phyloP scores from a whole-genome alignment of 2,888 invertebrate genomes.

The Dasypolia templi region DNA sequence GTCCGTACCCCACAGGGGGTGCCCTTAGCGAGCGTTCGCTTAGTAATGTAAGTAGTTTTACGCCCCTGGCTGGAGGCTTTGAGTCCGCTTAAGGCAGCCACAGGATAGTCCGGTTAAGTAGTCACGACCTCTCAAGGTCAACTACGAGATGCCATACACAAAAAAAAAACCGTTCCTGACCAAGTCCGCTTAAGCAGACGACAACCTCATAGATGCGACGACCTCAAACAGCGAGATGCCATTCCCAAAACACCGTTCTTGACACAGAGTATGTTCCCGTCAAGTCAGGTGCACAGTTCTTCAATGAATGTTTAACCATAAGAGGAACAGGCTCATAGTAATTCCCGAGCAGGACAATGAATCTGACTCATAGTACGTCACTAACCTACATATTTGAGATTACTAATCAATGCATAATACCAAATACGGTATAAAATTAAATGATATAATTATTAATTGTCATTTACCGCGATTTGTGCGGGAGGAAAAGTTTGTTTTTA shows the following conservation, averaged over 20 bases:
- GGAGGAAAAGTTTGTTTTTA: constrained; percentile 29
- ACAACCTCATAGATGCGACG: too few species aligned
- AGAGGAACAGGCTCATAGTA: constrained; percentile 4
- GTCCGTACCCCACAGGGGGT: too few species aligned
- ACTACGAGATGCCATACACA: too few species aligned
- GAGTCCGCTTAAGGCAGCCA: too few species aligned
- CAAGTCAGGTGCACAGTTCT: constrained; percentile 10
- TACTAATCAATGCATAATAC: constrained; percentile 46
- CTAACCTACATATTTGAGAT: constrained; percentile 47
- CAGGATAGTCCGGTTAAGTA: too few species aligned
- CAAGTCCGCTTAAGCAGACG: too few species aligned
- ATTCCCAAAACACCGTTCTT: background rate
- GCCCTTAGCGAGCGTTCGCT: too few species aligned
- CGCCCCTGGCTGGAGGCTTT: too few species aligned
- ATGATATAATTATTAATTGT: constrained; percentile 33
- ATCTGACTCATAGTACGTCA: constrained; percentile 54
- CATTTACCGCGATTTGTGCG: constrained; percentile 29
- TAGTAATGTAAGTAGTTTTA: too few species aligned
- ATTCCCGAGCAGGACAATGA: constrained; percentile 48
- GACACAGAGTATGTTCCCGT: background rate
- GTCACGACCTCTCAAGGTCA: too few species aligned
- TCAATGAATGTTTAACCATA: constrained; percentile 29
- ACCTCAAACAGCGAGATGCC: too few species aligned
- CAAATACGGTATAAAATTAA: constrained; percentile 30
- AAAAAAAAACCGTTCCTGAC: too few species aligned